Percentiles rank a stretch among this genome's conserved stretches.
Evolutionary conservation across 2,113 vertebrate species (phyloP).

Genomic region (Struthio camelus): DNA sequence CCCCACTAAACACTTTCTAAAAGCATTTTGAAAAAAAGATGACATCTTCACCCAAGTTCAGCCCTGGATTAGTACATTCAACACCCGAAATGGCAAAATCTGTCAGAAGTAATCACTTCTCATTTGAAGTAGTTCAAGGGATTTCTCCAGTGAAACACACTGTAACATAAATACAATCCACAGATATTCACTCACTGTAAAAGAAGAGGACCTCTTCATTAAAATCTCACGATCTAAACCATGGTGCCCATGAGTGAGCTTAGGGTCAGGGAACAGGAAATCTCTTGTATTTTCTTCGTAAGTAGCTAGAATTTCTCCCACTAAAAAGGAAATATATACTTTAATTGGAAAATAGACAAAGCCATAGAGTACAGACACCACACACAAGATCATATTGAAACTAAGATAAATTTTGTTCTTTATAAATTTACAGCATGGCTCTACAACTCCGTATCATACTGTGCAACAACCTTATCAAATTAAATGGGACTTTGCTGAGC

Average conservation of each 20-base stretch:
- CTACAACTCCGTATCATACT: neutral
- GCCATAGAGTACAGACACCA: neutral
- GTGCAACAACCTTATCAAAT: neutral
- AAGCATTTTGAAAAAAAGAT: neutral
- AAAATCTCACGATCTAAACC: constrained; percentile 85
- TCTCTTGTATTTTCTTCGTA: constrained; percentile 88
- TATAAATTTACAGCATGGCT: neutral
- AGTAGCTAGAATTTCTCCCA: constrained; percentile 84
- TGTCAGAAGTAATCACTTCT: constrained; percentile 38
- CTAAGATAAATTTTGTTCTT: neutral
- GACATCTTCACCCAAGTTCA: constrained; percentile 22
- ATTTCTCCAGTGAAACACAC: constrained; percentile 17
- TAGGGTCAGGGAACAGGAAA: constrained; percentile 89
- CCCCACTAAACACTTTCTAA: neutral
- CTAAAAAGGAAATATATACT: constrained; percentile 74
- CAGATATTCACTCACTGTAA: constrained; percentile 80
- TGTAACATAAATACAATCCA: constrained; percentile 34
- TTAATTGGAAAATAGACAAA: constrained; percentile 61
- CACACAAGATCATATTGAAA: neutral
- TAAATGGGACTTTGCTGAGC: neutral
- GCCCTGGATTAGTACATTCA: constrained; percentile 14
- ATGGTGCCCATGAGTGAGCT: constrained; percentile 72
- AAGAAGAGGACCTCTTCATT: constrained; percentile 86
- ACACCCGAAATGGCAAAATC: constrained; percentile 35
- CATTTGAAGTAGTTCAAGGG: constrained; percentile 41